Evolutionary conservation across 2,113 vertebrate species (phyloP), one percentile per base, ranked within the genome.

Genomic region (Camelus bactrianus): DNA sequence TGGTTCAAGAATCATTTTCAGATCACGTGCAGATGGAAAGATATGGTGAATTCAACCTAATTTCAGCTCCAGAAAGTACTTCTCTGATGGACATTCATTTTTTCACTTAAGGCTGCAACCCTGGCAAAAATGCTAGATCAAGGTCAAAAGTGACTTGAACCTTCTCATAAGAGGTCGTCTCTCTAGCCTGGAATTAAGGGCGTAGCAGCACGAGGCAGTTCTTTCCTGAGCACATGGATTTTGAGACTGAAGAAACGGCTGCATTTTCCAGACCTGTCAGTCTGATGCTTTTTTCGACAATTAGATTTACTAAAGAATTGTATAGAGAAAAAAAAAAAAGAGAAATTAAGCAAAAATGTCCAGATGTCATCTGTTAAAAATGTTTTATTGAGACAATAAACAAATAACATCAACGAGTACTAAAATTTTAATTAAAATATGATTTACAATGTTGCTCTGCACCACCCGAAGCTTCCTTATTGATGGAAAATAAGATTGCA

Each of bases 361-460:
- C 97, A 98, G 97, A 97, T 98, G 97, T 98, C 96, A 97, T 98
- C 96, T 97, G 96, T 97, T 98, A 97, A 98, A 97, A 95, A 97
- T 96, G 95, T 73, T 98, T 97, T 97, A 97, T 97, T 94, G 98
- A 97, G 95, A 95, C 97, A 95, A 98, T 98, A 97, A 98, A 96
- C 97, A 98, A 97, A 97, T 96, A 97, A 75, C 95, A 97, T 96
- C 93, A 97, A 94, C 96, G 94, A 97, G 98, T 95, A 97, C 97
- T 98, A 98, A 98, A 98, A 97, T 97, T 98, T 97, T 98, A 98
- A 98, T 98, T 98, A 97, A 98, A 98, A 97, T 98, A 98, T 98
- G 98, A 98, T 98, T 98, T 98, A 98, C 70, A 95, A 72, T 86
- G 80, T 62, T 73, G 72, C 89, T 79, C 3, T 81, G 20, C 9